Base-by-base conservation (phyloP, 1,140 invertebrate genomes). In the Drosophila virilis region DNA sequence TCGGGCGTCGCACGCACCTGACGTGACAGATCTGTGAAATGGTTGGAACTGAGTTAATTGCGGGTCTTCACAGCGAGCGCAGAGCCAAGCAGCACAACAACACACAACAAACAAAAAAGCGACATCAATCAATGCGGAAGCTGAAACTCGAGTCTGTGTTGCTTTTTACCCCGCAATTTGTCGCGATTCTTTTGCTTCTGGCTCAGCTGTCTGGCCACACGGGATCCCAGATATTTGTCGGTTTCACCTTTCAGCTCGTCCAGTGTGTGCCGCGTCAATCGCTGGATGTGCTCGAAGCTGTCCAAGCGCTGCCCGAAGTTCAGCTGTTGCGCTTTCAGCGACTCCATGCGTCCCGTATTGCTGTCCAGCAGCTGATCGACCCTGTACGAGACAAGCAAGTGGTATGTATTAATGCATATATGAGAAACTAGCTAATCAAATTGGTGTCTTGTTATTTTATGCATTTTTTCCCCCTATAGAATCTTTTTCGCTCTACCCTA, bases 211-310 rank as follows among this genome's bases (percentile, higher is more conserved):
- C 77, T 76, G 13, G 64, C 64, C 37, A 15, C 13, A n/a, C 84
- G 77, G 0, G 84, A 10, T 2, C 84, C 77, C 5, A 58, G 28
- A 8, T 67, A 43, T 37, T 43, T 4, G 42, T 88, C 84, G 38
- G 69, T 80, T 88, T 91, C 90, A 91, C 90, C 90, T 91, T 91
- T 86, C 42, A 91, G 50, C 52, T 91, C 85, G 9, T 91, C 90
- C 54, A 91, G 46, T 8, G 80, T 88, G 54, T 32, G 64, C 0
- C 80, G 70, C 0, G 80, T 77, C 1, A 90, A 13, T 0, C 86
- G 75, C 12, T 91, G 85, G 22, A 90, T 85, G 15, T 85, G 81
- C 61, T 91, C 90, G 33, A 90, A 74, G 38, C 78, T 77, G 42
- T 90, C 83, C 60, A 91, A 17, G 0, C 83, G 72, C 45, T 88